Percentiles rank a stretch among this genome's conserved stretches.
Conservation (phyloP, 2,797 vertebrate genomes). For the Pangasius sanitwongsei region DNA sequence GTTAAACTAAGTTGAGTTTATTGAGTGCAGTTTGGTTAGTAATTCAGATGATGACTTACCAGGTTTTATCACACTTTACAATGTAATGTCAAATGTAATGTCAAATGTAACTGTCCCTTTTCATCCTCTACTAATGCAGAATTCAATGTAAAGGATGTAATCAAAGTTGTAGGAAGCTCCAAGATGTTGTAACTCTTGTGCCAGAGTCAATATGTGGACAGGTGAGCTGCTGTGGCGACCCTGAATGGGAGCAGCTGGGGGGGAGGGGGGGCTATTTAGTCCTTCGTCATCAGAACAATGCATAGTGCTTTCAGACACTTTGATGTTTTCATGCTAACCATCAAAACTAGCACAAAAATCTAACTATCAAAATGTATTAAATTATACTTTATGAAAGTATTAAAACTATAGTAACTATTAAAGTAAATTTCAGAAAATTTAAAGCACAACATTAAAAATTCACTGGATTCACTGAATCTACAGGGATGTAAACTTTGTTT, state of each 20-base stretch:
- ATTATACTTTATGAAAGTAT: neutral
- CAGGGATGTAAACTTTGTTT: neutral
- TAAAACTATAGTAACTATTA: neutral
- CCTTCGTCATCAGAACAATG: neutral
- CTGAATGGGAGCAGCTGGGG: too few relatives aligned
- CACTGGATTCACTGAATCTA: neutral
- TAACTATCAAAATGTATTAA: neutral
- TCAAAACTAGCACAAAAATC: neutral
- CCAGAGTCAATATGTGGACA: too few relatives aligned
- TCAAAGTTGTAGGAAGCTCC: neutral
- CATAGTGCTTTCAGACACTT: neutral
- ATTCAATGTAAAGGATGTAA: neutral
- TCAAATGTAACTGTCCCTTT: neutral
- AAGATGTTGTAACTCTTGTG: neutral
- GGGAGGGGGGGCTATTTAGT: neutral
- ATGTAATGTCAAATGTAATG: neutral
- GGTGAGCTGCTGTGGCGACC: too few relatives aligned
- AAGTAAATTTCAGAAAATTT: neutral
- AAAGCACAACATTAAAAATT: neutral
- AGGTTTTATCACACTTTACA: neutral
- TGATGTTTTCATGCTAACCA: neutral
- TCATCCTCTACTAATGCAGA: neutral
- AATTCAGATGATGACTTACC: neutral
- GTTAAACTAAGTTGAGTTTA: neutral
- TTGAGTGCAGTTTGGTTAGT: neutral